Base-by-base conservation (phyloP, 2,797 vertebrate genomes). In the Okamejei kenojei region DNA sequence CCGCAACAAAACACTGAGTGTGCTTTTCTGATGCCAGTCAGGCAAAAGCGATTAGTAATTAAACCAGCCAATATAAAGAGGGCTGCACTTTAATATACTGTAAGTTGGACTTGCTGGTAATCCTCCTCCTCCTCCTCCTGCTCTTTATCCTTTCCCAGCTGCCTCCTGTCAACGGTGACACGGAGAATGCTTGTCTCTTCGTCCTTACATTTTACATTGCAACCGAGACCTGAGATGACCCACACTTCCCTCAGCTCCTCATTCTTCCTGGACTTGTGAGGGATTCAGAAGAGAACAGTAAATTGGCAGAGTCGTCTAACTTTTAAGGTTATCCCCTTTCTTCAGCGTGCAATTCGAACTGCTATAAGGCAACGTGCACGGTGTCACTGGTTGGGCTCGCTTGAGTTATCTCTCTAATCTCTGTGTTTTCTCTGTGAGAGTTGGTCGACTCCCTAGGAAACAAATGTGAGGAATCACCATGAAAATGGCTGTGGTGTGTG, bases 111-210 rank as follows among this genome's bases (percentile, higher is more conserved):
- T 94, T 94, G 95, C 96, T 93, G 71, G 94, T 97, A 97, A 98
- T 96, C 96, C 96, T 94, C 94, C 26, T 94, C 93, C 21, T 45
- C 38, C 32, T 80, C 45, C 45, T 54, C 45, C 45, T 54, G 45
- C 45, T 54, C 45, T 71, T 94, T 95, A 95, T 95, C 95, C 94
- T 95, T 95, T 95, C 95, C 97, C 97, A 97, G 97, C 97, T 98
- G 97, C 96, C 96, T 97, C 93, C 96, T 96, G 96, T 96, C 97
- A 95, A 93, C 86, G 95, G 96, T 96, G 97, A 97, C 97, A 96
- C 63, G 94, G 96, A 95, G 97, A 97, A 97, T 97, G 97, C 88
- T 93, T 93, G 29, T 94, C 95, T 94, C 94, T 94, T 93, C 15
- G 38, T 93, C 58, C 76, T 94, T 93, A 77, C 93, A 93, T 94